phyloP scores from a whole-genome alignment of 2,113 vertebrate species.

The Hippocampus barbouri region DNA sequence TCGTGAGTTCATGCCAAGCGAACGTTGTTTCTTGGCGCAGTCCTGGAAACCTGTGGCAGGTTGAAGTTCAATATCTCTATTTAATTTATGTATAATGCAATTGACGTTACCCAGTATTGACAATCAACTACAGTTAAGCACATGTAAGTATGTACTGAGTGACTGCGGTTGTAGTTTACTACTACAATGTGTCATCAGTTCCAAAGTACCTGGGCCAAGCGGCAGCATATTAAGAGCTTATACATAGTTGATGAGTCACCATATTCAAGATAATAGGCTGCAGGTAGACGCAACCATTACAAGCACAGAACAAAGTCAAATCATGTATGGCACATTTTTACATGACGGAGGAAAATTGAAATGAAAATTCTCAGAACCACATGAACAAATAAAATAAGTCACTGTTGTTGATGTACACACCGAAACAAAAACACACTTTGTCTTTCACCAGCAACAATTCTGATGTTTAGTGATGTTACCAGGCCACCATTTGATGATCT shows the following conservation, averaged over 20 bases:
- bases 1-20: conserved; percentile 51
- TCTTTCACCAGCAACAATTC: conserved; percentile 1
- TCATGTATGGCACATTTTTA: conserved; percentile 59
- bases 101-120: background rate
- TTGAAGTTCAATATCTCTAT: background rate
- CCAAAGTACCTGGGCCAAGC: conserved; percentile 24
- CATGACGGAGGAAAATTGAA: conserved; percentile 34
- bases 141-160: conserved; percentile 12
- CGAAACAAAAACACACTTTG: conserved; percentile 16
- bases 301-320: conserved; percentile 38
- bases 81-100: conserved; percentile 26
- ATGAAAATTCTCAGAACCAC: background rate
- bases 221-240: conserved; percentile 35
- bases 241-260: conserved; percentile 37
- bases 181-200: conserved; percentile 23
- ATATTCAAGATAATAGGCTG: conserved; percentile 26
- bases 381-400: conserved; percentile 13
- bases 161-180: conserved; percentile 20
- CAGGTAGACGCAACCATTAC: conserved; percentile 24
- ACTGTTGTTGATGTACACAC: conserved; percentile 23
- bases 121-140: conserved; percentile 9
- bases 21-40: background rate
- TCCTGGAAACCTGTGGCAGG: conserved; percentile 40
- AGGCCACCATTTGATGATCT: conserved; percentile 4
- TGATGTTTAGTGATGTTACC: background rate